Conservation (phyloP, 2,888 invertebrate genomes). For the Pachymerium ferrugineum region DNA sequence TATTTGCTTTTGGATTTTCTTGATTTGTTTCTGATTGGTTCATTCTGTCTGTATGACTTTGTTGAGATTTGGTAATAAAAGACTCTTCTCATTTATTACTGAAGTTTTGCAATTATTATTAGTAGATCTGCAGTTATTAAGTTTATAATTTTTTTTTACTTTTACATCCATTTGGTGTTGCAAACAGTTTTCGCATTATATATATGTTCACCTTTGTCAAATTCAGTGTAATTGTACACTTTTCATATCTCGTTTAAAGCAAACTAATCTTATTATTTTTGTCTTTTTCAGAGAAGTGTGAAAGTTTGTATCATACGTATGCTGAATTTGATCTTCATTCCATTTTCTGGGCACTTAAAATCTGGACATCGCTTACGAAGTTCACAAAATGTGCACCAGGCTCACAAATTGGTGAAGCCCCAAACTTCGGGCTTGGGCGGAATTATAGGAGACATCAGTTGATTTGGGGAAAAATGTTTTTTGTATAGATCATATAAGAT, state of each 20-base stretch:
- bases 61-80: too few relatives aligned
- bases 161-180: background rate
- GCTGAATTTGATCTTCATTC: background rate
- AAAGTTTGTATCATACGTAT: constrained; percentile 7
- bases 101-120: too few relatives aligned
- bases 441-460: background rate
- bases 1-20: too few relatives aligned
- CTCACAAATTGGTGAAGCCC: constrained; percentile 2
- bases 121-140: too few relatives aligned
- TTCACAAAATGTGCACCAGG: background rate
- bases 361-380: background rate
- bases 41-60: too few relatives aligned
- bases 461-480: background rate
- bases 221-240: too few relatives aligned
- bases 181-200: too few relatives aligned
- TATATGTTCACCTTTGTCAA: too few relatives aligned
- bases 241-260: too few relatives aligned
- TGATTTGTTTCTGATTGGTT: too few relatives aligned
- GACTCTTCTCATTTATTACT: too few relatives aligned
- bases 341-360: constrained; percentile 2
- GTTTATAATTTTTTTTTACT: background rate
- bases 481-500: background rate
- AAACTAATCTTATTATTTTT: background rate
- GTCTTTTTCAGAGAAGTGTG: constrained; percentile 1
- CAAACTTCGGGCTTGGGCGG: background rate